A percentile compares a stretch with the other conserved stretches of the same genome.
Conservation (phyloP, 2,113 vertebrate species). For the Spheniscus mendiculus region DNA sequence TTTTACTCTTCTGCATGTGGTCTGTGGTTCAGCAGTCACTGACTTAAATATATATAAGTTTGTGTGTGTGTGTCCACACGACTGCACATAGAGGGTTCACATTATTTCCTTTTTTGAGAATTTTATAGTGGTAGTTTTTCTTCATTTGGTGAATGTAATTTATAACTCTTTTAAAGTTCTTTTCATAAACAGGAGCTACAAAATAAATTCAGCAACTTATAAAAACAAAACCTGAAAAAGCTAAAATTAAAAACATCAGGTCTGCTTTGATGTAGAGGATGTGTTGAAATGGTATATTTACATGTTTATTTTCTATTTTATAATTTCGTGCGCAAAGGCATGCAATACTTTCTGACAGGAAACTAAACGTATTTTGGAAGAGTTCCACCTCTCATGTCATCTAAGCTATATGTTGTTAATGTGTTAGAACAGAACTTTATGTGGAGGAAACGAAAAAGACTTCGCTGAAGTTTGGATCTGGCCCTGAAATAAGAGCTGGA, state of each 20-base stretch:
- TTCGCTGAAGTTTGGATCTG: neutral
- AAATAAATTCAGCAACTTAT: slow-evolving; percentile 58
- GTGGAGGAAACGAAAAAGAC: neutral
- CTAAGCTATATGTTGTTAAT: neutral
- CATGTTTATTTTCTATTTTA: slow-evolving; percentile 63
- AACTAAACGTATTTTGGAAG: slow-evolving; percentile 39
- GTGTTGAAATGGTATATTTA: slow-evolving; percentile 66
- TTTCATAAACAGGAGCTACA: slow-evolving; percentile 52
- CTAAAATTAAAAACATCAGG: slow-evolving; percentile 52
- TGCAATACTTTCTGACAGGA: slow-evolving; percentile 43
- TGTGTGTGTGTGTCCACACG: neutral
- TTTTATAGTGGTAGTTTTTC: slow-evolving; percentile 11
- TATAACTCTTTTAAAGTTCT: slow-evolving; percentile 6
- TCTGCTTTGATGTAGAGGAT: slow-evolving; percentile 54
- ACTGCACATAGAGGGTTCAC: neutral
- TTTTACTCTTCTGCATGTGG: slow-evolving; percentile 48
- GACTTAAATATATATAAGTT: slow-evolving; percentile 1
- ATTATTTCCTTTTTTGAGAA: slow-evolving; percentile 16
- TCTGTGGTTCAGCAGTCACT: slow-evolving; percentile 44
- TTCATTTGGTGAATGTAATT: slow-evolving; percentile 41
- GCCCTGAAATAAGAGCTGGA: neutral
- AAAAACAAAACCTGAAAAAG: slow-evolving; percentile 56
- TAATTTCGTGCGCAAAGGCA: slow-evolving; percentile 50
- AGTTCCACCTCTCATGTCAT: slow-evolving; percentile 19
- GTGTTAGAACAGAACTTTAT: neutral